Conservation (phyloP, 2,113 vertebrate species). For the Corvus hawaiiensis region DNA sequence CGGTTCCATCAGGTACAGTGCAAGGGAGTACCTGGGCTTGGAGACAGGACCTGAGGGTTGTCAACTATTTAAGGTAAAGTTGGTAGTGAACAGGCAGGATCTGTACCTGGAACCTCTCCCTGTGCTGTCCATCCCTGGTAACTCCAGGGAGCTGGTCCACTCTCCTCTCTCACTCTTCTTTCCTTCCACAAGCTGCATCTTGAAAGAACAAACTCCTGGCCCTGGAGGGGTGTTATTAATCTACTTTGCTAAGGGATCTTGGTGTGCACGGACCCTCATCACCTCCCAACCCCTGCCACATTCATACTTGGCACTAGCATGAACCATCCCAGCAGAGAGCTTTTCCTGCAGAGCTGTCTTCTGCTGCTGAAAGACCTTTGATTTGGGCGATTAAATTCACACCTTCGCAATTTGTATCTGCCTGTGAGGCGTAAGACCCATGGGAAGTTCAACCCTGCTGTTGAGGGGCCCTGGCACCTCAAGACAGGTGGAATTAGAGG, state of each 20-base stretch:
- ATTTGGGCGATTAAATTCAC: neutral
- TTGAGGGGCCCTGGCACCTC: neutral
- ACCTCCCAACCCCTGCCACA: neutral
- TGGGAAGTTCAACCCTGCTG: neutral
- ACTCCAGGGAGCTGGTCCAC: no score
- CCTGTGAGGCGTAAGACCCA: neutral
- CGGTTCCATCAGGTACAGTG: neutral
- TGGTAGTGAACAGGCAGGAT: neutral
- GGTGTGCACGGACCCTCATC: rapidly evolving
- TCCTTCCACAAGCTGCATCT: neutral
- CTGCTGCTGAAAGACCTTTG: neutral
- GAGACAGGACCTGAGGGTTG: neutral
- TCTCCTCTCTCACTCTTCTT: neutral
- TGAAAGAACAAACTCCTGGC: neutral
- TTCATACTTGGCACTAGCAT: neutral
- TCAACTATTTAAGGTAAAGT: rapidly evolving
- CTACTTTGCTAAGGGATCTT: rapidly evolving
- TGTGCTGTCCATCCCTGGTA: neutral
- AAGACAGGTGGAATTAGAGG: neutral
- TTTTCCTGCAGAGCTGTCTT: neutral
- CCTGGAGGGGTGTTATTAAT: neutral
- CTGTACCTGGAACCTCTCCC: neutral
- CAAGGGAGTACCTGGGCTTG: neutral
- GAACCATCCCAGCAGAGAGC: neutral
- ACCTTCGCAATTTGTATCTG: neutral